Evolutionary conservation across 2,888 invertebrate species (phyloP).

Genomic region (Sympetrum striolatum): DNA sequence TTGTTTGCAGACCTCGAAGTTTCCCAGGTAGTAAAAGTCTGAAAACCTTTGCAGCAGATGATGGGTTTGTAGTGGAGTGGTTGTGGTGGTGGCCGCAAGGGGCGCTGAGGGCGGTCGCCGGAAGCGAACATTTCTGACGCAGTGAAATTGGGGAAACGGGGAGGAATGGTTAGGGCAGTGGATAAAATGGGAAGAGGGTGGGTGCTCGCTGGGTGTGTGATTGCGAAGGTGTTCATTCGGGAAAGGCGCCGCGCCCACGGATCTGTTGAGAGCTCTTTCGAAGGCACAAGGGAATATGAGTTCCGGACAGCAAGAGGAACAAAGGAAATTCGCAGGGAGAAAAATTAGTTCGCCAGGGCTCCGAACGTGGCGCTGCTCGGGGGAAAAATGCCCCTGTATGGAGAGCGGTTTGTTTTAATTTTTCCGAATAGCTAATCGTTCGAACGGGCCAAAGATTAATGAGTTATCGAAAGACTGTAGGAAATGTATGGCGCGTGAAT

Average conservation of each 20-base stretch:
- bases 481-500: not conserved
- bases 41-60: no score
- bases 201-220: not conserved
- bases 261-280: not conserved
- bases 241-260: not conserved
- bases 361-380: not conserved
- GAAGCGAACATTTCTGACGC: no score
- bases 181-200: not conserved
- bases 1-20: no score
- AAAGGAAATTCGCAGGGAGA: not conserved
- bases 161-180: no score
- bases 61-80: no score
- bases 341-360: not conserved
- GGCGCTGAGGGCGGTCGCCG: no score
- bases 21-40: no score
- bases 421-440: slow-evolving; percentile 20
- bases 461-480: not conserved
- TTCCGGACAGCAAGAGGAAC: not conserved
- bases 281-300: not conserved
- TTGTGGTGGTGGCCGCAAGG: no score
- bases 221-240: not conserved
- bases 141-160: no score
- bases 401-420: not conserved
- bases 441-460: slow-evolving; percentile 16
- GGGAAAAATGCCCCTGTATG: not conserved